A percentile compares a stretch with the other conserved stretches of the same genome.
Evolutionary conservation across 1,140 invertebrate genomes (phyloP).

Genomic region (Drosophila subpulchrella): DNA sequence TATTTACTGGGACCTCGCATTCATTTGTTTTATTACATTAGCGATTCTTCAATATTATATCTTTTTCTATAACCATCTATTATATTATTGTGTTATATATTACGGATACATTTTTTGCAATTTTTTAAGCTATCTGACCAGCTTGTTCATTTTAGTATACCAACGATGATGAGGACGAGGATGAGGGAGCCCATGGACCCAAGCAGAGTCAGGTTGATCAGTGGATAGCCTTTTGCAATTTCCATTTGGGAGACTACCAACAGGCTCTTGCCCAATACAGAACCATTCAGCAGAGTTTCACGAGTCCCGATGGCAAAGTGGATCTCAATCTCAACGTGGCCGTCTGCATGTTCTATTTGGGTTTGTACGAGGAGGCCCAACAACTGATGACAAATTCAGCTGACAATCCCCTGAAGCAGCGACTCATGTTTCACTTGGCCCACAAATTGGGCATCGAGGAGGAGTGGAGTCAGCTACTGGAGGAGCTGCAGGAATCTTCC

Average conservation of each 20-base stretch:
- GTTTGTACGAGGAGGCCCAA: constrained; percentile 90
- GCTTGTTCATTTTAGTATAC: constrained; percentile 44
- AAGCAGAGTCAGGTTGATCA: constrained; percentile 88
- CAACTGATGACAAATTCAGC: constrained; percentile 86
- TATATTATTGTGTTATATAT: no score
- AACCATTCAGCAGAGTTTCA: constrained; percentile 74
- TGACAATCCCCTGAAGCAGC: constrained; percentile 88
- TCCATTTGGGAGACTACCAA: constrained; percentile 97
- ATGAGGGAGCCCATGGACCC: constrained; percentile 86
- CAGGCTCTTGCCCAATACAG: constrained; percentile 92
- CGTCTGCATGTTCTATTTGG: constrained; percentile 98
- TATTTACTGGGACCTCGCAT: background rate
- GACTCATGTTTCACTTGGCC: constrained; percentile 96
- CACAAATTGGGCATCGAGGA: constrained; percentile 97
- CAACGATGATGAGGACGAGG: constrained; percentile 85
- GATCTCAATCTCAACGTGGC: constrained; percentile 94
- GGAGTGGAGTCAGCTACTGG: constrained; percentile 92
- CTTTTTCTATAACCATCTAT: no score
- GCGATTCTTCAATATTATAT: no score
- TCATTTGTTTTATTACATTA: no score
- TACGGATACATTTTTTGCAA: no score
- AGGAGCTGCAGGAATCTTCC: constrained; percentile 94
- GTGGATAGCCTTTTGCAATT: constrained; percentile 97
- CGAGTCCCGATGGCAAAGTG: constrained; percentile 85
- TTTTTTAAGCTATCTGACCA: no score